These are phyloP conservation scores for Vulpes vulpes DNA, from an alignment of 2,113 vertebrate genomes.

Conservation along the genomic window DNA sequence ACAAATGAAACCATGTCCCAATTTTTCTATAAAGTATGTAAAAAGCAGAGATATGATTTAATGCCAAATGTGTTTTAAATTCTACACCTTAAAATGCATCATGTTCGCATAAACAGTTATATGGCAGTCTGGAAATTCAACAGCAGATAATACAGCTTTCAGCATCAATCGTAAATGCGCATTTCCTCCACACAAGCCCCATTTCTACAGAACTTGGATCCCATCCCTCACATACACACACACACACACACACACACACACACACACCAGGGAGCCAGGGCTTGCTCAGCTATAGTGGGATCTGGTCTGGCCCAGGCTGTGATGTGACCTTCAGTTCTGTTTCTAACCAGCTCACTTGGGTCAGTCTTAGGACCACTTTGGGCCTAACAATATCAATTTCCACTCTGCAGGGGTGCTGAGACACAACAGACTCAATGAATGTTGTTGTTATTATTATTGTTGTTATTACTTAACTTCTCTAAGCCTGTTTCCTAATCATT, in stretches of 20 bases:
- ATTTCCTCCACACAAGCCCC: neutral
- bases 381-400: conserved; percentile 34
- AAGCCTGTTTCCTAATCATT: neutral
- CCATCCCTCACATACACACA: neutral
- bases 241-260: neutral
- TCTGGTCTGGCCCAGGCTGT: neutral
- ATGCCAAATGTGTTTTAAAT: conserved; percentile 54
- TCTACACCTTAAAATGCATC: conserved; percentile 57
- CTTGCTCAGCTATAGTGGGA: neutral
- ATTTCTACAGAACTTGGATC: neutral
- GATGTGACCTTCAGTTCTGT: neutral
- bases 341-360: conserved; percentile 1
- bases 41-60: conserved; percentile 45
- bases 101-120: neutral
- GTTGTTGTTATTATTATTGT: neutral
- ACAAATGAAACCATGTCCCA: conserved; percentile 27
- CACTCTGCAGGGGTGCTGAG: neutral
- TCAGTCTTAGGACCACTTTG: neutral
- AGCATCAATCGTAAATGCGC: neutral
- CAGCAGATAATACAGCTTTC: neutral
- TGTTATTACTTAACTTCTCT: neutral
- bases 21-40: neutral
- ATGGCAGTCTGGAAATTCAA: neutral
- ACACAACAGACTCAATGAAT: neutral
- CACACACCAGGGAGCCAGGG: neutral